These are phyloP conservation scores for Anthoscopus minutus DNA, from an alignment of 2,113 vertebrate genomes.

Conservation along the genomic window DNA sequence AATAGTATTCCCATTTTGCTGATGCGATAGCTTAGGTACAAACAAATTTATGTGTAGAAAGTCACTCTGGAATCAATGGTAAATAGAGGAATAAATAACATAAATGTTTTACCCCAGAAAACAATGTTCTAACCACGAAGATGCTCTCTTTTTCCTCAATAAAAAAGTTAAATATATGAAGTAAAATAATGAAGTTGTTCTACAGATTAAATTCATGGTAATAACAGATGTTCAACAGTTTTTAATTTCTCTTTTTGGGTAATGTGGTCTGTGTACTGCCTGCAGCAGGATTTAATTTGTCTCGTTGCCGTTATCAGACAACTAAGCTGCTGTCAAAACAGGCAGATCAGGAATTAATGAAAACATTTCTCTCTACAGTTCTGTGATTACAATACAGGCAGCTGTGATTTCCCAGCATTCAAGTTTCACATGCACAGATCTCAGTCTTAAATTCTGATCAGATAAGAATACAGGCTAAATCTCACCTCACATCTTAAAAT, in stretches of 20 bases:
- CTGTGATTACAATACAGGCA: constrained; percentile 21
- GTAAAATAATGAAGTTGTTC: constrained; percentile 45
- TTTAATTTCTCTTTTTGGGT: constrained; percentile 53
- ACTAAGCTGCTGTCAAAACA: constrained; percentile 54
- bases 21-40: not conserved
- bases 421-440: not conserved
- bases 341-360: constrained; percentile 48
- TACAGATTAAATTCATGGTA: constrained; percentile 28
- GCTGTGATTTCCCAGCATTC: constrained; percentile 12
- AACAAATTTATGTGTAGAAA: not conserved
- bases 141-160: not conserved
- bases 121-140: not conserved
- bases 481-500: not conserved
- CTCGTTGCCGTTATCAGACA: constrained; percentile 38
- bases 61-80: not conserved
- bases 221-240: constrained; percentile 58
- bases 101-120: not conserved
- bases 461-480: not conserved
- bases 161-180: constrained; percentile 16
- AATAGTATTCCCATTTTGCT: not conserved
- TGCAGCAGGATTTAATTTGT: constrained; percentile 62
- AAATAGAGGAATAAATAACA: not conserved
- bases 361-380: constrained; percentile 5
- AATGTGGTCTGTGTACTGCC: constrained; percentile 43
- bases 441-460: not conserved